These are phyloP conservation scores for Spatulosminthurus flaviceps DNA, from an alignment of 2,888 invertebrate species.

Conservation along the genomic window DNA sequence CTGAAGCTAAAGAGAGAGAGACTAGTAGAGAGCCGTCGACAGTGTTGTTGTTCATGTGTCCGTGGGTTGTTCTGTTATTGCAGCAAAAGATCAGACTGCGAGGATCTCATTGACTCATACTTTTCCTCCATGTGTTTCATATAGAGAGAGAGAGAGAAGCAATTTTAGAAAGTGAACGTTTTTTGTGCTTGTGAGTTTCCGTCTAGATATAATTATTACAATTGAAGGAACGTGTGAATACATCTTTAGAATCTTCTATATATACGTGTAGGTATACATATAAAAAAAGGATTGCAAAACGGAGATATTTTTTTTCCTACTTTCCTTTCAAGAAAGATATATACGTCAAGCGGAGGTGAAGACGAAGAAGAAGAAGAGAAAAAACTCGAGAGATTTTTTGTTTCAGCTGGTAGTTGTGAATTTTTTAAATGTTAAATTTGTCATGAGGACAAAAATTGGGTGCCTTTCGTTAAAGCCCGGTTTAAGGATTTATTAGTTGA, in stretches of 20 bases:
- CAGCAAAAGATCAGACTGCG: conserved; percentile 32
- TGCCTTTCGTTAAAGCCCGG: background rate
- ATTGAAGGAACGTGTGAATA: conserved; percentile 13
- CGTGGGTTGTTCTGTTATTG: conserved; percentile 32
- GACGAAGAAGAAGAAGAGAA: too few relatives aligned
- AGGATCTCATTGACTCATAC: conserved; percentile 37
- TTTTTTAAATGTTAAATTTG: background rate
- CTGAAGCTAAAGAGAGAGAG: conserved; percentile 20
- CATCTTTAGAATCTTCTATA: background rate
- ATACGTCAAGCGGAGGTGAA: too few relatives aligned
- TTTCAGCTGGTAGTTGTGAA: background rate
- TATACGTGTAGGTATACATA: background rate
- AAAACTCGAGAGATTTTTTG: background rate
- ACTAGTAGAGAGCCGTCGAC: conserved; percentile 32
- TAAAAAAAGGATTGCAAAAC: background rate
- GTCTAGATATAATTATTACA: background rate
- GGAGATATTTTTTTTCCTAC: background rate
- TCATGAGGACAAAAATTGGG: background rate
- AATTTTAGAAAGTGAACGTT: conserved; percentile 37
- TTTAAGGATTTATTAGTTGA: conserved; percentile 12
- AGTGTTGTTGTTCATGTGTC: conserved; percentile 34
- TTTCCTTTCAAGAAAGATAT: too few relatives aligned
- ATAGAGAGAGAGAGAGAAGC: conserved; percentile 6
- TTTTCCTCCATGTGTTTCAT: too few relatives aligned
- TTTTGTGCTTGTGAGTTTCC: conserved; percentile 10